Evolutionary conservation across 1,140 invertebrate species (phyloP), one percentile per base, ranked within the genome.

Genomic region (Drosophila aff.): DNA sequence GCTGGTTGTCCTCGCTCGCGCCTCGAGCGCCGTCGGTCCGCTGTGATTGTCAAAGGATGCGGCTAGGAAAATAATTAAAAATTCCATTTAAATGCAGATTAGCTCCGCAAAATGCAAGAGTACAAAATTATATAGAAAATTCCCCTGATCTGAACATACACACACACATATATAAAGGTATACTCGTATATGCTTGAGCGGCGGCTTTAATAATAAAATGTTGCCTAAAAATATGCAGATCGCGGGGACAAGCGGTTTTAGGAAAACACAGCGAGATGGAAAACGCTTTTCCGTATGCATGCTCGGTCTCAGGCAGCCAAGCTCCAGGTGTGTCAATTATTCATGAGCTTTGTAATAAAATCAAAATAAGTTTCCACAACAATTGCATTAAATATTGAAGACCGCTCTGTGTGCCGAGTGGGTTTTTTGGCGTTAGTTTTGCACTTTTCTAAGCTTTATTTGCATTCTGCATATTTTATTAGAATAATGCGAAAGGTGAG

Each of bases 1-100:
- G 33, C 21, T n/a, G 28, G 18, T 16, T 64, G 36, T 60, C 55
- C 63, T 33, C 38, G 36, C 53, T 61, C 23, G 55, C 55, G 60
- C 72, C 69, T 76, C 52, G 23, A 47, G 60, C 74, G 46, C 36
- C 63, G 53, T 58, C 67, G 62, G 40, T 26, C 53, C 81, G 85
- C 85, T 63, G 74, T 90, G 85, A 89, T 89, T 89, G 85, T 89
- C 85, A 89, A 89, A 89, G 85, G 85, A 90, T 86, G 78, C 63
- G 74, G 75, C 81, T 65, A 90, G 69, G 78, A 89, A 89, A 90
- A 89, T 89, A 89, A 89, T 89, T 89, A 90, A 89, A 90, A 89
- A 90, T 90, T 85, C 86, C 78, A 89, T 89, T 89, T 89, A 89
- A 89, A 89, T 89, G 85, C 85, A 89, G 85, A 89, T 89, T 89